A percentile compares a stretch with the other conserved stretches of the same genome.
Conservation (phyloP, 2,888 invertebrate genomes). For the Thumatha senex region DNA sequence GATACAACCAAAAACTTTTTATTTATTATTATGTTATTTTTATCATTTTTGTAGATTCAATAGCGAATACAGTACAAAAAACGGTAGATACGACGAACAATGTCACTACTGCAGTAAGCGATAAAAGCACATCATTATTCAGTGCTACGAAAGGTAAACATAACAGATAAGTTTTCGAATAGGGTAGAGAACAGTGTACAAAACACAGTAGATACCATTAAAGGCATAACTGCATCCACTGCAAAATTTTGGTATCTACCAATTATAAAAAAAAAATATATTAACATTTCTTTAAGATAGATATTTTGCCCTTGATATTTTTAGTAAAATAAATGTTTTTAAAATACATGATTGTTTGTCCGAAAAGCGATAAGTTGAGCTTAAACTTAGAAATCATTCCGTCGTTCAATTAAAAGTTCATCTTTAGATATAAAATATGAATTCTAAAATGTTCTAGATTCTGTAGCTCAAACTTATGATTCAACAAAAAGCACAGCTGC, state of each 20-base stretch:
- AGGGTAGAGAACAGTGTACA: too few relatives aligned
- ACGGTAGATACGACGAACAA: constrained; percentile 55
- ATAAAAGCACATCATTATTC: constrained; percentile 41
- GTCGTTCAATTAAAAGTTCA: not conserved
- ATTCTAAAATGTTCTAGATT: constrained; percentile 44
- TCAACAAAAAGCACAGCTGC: constrained; percentile 34
- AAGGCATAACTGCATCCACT: too few relatives aligned
- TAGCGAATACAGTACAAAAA: constrained; percentile 4
- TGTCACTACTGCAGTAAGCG: constrained; percentile 44
- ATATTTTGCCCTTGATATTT: too few relatives aligned
- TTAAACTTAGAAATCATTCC: too few relatives aligned
- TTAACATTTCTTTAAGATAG: too few relatives aligned
- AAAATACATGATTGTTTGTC: too few relatives aligned
- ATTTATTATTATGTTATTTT: not conserved
- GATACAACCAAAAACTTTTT: constrained; percentile 48
- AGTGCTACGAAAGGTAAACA: constrained; percentile 45
- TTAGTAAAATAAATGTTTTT: too few relatives aligned
- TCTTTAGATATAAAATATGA: not conserved
- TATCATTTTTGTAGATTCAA: constrained; percentile 8
- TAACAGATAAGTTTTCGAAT: not conserved
- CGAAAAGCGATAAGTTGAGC: too few relatives aligned
- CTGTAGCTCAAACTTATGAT: constrained; percentile 48
- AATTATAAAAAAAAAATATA: too few relatives aligned
- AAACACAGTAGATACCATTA: too few relatives aligned
- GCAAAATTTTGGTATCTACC: too few relatives aligned